Evolutionary conservation across 2,113 vertebrate species (phyloP).

Genomic region (Bufo bufo): DNA sequence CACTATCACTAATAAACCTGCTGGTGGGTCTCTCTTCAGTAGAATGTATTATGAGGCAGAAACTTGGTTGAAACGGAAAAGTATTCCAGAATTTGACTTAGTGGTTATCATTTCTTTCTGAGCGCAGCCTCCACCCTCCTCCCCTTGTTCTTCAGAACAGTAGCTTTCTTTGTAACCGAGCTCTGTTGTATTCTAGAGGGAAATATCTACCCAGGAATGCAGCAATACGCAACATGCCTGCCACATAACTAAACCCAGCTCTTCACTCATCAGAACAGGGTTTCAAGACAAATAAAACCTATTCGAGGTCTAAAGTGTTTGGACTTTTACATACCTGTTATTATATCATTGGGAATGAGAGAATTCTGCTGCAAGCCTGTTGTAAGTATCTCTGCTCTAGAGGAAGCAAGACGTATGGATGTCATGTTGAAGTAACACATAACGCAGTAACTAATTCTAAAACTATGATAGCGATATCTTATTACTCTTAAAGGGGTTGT

Average conservation of each 20-base stretch:
- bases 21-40: neutral
- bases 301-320: neutral
- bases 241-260: constrained; percentile 57
- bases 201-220: constrained; percentile 69
- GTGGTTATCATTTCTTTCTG: constrained; percentile 46
- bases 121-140: constrained; percentile 49
- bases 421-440: neutral
- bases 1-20: neutral
- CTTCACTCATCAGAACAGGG: constrained; percentile 2
- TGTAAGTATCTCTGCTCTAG: neutral
- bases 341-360: neutral
- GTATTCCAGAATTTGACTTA: neutral
- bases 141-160: constrained; percentile 60
- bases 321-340: neutral
- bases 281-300: constrained; percentile 18
- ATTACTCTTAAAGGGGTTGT: neutral
- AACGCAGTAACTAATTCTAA: neutral
- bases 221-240: constrained; percentile 65
- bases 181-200: constrained; percentile 69
- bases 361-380: neutral
- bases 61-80: neutral
- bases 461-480: no score
- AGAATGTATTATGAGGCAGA: neutral
- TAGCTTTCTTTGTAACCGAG: constrained; percentile 64
- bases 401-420: neutral